These are phyloP conservation scores for Silurus glanis DNA, from an alignment of 2,113 vertebrate species.

Conservation along the genomic window DNA sequence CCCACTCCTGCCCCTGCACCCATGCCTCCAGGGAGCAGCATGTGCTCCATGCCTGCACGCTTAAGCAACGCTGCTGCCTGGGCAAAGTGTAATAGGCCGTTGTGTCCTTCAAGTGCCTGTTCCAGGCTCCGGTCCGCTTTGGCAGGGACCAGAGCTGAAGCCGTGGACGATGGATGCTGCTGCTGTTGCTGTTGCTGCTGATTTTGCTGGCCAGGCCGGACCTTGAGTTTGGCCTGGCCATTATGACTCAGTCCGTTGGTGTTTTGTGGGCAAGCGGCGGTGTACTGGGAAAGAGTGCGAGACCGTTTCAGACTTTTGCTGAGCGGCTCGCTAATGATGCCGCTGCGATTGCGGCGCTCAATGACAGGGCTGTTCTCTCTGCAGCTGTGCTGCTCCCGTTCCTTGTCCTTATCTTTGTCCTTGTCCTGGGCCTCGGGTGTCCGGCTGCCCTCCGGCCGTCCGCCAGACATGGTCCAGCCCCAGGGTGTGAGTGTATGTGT, in stretches of 20 bases:
- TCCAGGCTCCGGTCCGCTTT: conserved; percentile 92
- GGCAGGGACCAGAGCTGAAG: conserved; percentile 74
- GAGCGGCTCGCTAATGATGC: conserved; percentile 96
- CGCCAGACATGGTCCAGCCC: conserved; percentile 87
- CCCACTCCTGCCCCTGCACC: conserved; percentile 84
- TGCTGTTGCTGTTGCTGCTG: conserved; percentile 63
- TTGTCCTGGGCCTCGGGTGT: conserved; percentile 81
- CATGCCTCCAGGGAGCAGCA: conserved; percentile 88
- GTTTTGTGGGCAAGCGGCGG: conserved; percentile 77
- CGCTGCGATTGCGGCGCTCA: conserved; percentile 92
- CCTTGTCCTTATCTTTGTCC: conserved; percentile 75
- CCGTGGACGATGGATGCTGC: conserved; percentile 75
- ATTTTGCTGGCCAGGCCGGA: conserved; percentile 81
- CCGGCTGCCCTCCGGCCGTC: conserved; percentile 82
- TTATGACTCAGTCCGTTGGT: conserved; percentile 82
- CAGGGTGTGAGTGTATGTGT: conserved; percentile 56
- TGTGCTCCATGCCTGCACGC: conserved; percentile 95
- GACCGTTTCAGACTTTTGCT: conserved; percentile 97
- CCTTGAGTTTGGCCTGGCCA: conserved; percentile 81
- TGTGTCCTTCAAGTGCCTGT: conserved; percentile 92
- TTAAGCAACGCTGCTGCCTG: conserved; percentile 95
- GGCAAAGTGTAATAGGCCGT: conserved; percentile 92
- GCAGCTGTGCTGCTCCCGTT: conserved; percentile 76
- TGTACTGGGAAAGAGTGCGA: conserved; percentile 92
- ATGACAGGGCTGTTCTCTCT: conserved; percentile 78